phyloP scores from a whole-genome alignment of 53 echinoderm and acorn worm genomes.

The Zoroaster sp. region DNA sequence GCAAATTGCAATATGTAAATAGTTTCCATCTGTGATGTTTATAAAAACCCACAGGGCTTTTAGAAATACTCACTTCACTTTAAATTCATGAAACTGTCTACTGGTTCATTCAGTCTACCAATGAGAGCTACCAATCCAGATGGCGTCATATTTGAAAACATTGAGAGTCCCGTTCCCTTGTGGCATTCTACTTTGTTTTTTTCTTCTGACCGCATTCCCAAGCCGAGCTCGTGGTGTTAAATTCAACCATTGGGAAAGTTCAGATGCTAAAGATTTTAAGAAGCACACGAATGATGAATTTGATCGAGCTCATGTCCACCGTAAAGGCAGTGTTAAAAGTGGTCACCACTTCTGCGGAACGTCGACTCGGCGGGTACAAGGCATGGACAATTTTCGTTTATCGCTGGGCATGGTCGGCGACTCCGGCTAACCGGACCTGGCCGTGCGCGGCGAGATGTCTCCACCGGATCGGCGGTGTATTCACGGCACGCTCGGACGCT shows the following conservation, averaged over 20 bases:
- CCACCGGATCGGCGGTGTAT: slow-evolving; percentile 60
- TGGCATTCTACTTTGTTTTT: neutral
- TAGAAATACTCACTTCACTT: neutral
- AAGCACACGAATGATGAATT: neutral
- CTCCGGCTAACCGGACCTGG: neutral
- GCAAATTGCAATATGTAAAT: neutral
- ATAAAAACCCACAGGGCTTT: neutral
- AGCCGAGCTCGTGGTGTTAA: neutral
- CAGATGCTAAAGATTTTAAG: neutral
- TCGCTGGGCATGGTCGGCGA: neutral
- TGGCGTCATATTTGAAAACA: neutral
- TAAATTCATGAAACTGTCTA: neutral
- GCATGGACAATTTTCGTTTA: neutral
- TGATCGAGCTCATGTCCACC: neutral
- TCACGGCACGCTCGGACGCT: slow-evolving; percentile 65
- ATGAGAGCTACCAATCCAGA: neutral
- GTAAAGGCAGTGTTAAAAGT: neutral
- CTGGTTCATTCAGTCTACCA: neutral
- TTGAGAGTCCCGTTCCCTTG: neutral
- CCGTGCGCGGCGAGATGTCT: neutral
- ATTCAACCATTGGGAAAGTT: neutral
- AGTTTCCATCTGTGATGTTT: neutral
- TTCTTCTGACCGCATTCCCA: neutral
- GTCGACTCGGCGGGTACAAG: neutral
- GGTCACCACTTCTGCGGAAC: slow-evolving; percentile 13